Percentiles rank a stretch among this genome's conserved stretches.
Evolutionary conservation across 2,888 invertebrate species (phyloP).

Genomic region (Cosmorhoe ocellata): DNA sequence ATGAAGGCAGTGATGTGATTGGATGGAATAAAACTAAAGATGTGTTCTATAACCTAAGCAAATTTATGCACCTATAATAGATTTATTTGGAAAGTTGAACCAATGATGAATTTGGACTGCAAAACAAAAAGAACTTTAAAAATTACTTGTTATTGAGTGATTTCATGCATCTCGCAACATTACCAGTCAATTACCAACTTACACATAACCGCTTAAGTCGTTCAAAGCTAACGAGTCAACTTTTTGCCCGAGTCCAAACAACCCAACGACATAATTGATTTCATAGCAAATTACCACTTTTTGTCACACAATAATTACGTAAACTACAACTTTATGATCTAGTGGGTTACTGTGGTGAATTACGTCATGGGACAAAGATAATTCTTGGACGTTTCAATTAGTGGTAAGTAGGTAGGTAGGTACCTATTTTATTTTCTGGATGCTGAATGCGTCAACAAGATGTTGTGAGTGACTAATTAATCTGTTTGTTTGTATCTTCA

Average conservation of each 20-base stretch:
- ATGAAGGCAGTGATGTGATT: no score
- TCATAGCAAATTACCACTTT: conserved; percentile 35
- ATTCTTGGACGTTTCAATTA: conserved; percentile 24
- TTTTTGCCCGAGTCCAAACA: conserved; percentile 28
- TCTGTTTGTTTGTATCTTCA: not conserved
- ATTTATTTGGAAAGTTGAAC: no score
- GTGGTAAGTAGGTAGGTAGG: no score
- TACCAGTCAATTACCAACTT: conserved; percentile 12
- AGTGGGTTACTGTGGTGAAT: conserved; percentile 2
- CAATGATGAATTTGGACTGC: no score
- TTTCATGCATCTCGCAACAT: conserved; percentile 2
- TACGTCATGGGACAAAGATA: conserved; percentile 28
- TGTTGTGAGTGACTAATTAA: conserved; percentile 6
- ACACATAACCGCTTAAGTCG: conserved; percentile 3
- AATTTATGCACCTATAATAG: no score
- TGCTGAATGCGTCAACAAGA: conserved; percentile 11
- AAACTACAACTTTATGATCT: not conserved
- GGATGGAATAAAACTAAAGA: no score
- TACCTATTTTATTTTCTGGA: conserved; percentile 17
- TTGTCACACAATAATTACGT: conserved; percentile 26
- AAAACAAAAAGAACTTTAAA: no score
- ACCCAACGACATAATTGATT: conserved; percentile 39
- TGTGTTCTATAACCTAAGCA: no score
- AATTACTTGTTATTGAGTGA: no score
- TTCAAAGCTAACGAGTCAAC: conserved; percentile 5